Base-by-base conservation (phyloP, 1,140 invertebrate genomes). In the Mamestra configurata region DNA sequence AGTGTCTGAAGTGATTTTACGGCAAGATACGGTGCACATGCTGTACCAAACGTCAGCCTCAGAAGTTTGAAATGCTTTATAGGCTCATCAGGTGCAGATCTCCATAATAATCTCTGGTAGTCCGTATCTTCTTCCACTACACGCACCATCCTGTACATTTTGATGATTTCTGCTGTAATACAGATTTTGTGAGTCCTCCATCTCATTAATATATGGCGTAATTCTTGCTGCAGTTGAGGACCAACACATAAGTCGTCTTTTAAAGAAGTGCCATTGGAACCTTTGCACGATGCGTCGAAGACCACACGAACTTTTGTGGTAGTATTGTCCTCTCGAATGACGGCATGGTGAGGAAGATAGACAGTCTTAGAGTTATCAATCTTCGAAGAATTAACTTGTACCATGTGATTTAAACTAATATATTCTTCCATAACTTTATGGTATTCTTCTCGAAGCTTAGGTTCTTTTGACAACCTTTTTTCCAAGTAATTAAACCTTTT, bases 291-390 rank as follows among this genome's bases (percentile, higher is more conserved):
- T 6, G 70, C 70, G 18, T 72, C 46, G 15, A 72, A 55, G 4
- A 55, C 51, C 5, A 31, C 27, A 0, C 70, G 20, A 24, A 53
- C 22, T 10, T 72, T 72, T 35, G 46, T 72, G 0, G 70, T 72
- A 0, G 0, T 27, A 10, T 79, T 82, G 27, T 79, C 72, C 0
- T 82, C 18, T 11, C 71, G 43, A 0, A 82, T 43, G 0, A 82
- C 80, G 0, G 77, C 77, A 11, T 82, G 81, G 64, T 82, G 77
- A 1, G 77, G 81, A n/a, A 82, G 43, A 31, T 82, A 82, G 10
- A 81, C 79, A 5, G 37, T 64, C n/a, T n/a, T n/a, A 13, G 40
- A 24, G n/a, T 27, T 55, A 27, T 55, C 1, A 2, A n/a, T 72
- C 4, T 73, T 27, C 0, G 10, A 11, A 0, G 11, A 0, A 13